Base-by-base conservation (phyloP, 1,140 invertebrate genomes). In the Drosophila rufa region DNA sequence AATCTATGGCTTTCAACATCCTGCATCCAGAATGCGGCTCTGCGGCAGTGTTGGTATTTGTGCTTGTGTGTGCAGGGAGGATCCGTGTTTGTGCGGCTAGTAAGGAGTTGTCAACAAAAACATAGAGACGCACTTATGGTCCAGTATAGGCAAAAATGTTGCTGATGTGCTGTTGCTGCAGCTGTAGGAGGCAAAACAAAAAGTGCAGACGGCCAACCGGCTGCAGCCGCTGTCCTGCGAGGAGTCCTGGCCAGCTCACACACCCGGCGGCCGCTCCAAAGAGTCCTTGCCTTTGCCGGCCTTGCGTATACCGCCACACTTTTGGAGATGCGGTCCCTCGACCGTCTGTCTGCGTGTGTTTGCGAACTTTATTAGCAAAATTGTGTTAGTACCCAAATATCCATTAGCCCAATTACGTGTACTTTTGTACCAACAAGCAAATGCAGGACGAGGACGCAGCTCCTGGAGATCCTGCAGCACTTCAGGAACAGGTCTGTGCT, bases 331-430 rank as follows among this genome's bases (percentile, higher is more conserved):
- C 53, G 48, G 40, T 36, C 27, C 27, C 19, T 17, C 51, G 45
- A 33, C 55, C 40, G 46, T 38, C 53, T 33, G 55, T 53, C 36
- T 75, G 50, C 62, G 80, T 78, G 81, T 89, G 84, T 89, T 90
- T 89, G 85, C 84, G 80, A 89, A 89, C 84, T 89, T 89, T 89
- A 89, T 89, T 89, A 89, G 84, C 80, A 89, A 89, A 89, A 89
- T 89, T 89, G 84, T 89, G 84, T 89, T 89, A 89, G 84, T 89
- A 89, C 84, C 84, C 69, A 89, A 89, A 89, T 89, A 89, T 89
- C 84, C 84, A 89, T 89, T 89, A 89, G 84, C 84, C 84, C 84
- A 89, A 89, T 89, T 89, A 89, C 84, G 84, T 89, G 85, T 89
- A 89, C 84, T 89, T 84, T 81, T 89, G 84, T 80, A 80, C 65